Base-by-base conservation (phyloP, 2,888 invertebrate genomes). In the Cephus nigrinus region DNA sequence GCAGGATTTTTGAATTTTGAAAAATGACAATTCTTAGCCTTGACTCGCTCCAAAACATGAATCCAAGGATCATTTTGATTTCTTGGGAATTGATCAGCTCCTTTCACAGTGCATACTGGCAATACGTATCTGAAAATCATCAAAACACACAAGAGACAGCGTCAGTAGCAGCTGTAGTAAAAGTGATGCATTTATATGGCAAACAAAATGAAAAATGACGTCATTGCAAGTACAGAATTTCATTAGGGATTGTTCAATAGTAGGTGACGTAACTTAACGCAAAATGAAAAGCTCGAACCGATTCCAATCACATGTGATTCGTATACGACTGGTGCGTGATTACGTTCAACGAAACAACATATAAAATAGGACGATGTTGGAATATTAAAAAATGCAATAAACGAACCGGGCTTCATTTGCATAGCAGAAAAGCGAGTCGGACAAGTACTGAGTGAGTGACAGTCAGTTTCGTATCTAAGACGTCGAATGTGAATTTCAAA, bases 61-160 rank as follows among this genome's bases (percentile, higher is more conserved):
- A 80, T 80, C 82, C 82, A 82, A 15, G 82, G 82, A 81, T 83
- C 81, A 72, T 83, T 82, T 75, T 82, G 77, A 72, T 79, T 73
- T 68, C 75, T 74, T 11, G 71, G 69, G 36, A 76, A 73, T n/a
- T 76, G 79, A 4, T 34, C 78, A 34, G 32, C 79, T 3, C 81
- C 82, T 69, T 76, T 81, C 1, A 83, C 82, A 3, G 75, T 78
- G 79, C 82, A 83, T 4, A 75, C 79, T 31, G 83, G 81, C 32
- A 80, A 75, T 12, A 80, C 36, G 71, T 82, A 82, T 75, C 83
- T 83, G 15, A 73, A 69, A 40, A 73, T 72, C 33, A 72, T 36
- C 12, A 23, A 12, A 76, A 68, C n/a, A 2, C 55, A 23, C 9
- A 23, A 23, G 2, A 23, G 55, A 55, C 9, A 55, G 23, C 23